phyloP scores from a whole-genome alignment of 2,113 vertebrate genomes.

The Coracopsis vasa region DNA sequence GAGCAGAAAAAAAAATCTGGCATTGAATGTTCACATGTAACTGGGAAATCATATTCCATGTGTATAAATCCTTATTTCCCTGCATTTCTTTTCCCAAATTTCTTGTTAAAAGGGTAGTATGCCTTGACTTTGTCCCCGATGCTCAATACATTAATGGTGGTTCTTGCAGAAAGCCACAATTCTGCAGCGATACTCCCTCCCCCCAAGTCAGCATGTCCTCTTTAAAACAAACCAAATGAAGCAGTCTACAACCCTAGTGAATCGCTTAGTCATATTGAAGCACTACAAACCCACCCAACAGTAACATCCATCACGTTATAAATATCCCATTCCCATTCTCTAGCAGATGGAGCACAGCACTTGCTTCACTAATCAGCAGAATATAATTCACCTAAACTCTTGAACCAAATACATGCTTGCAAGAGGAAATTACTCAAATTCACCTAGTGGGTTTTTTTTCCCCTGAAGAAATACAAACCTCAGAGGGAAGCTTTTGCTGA shows the following conservation, averaged over 20 bases:
- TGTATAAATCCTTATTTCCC: neutral
- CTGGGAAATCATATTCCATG: neutral
- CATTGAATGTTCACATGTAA: neutral
- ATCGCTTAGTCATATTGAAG: neutral
- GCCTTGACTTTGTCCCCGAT: neutral
- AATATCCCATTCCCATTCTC: constrained; percentile 48
- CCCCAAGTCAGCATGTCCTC: neutral
- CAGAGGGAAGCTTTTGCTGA: constrained; percentile 43
- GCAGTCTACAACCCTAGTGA: neutral
- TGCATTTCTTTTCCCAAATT: neutral
- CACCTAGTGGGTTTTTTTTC: neutral
- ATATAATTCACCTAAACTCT: constrained; percentile 62
- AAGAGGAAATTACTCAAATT: constrained; percentile 47
- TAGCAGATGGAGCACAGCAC: constrained; percentile 60
- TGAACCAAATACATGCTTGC: neutral
- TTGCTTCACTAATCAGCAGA: constrained; percentile 61
- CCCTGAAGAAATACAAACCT: neutral
- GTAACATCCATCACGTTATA: constrained; percentile 52
- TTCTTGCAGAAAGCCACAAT: neutral
- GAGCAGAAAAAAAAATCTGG: neutral
- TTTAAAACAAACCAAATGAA: neutral
- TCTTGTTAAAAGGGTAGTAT: neutral
- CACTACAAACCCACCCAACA: constrained; percentile 35
- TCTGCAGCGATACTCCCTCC: neutral
- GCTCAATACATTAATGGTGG: neutral